Conservation (phyloP, 1,140 invertebrate genomes). For the Fopius arisanus region DNA sequence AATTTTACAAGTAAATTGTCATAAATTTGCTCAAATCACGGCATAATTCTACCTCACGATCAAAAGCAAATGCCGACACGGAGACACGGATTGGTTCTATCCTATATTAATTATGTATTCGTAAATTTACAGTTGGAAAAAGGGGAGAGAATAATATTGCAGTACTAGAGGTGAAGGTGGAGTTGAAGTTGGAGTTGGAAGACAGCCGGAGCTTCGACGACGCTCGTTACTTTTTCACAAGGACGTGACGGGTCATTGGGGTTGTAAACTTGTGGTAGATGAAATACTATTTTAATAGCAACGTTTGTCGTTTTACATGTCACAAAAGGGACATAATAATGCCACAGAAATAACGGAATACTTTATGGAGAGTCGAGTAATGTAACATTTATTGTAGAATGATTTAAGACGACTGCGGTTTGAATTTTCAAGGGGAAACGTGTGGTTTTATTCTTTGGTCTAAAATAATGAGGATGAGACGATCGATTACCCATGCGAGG, state of each 20-base stretch:
- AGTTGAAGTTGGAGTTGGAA: no score
- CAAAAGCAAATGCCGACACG: no score
- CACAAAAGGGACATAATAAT: conserved; percentile 5
- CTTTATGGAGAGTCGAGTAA: neutral
- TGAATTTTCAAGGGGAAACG: neutral
- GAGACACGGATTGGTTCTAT: no score
- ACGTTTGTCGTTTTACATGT: conserved; percentile 1
- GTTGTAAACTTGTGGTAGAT: neutral
- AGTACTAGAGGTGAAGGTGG: no score
- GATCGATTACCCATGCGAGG: neutral
- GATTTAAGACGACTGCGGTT: neutral
- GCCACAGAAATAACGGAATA: conserved; percentile 4
- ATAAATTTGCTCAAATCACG: no score
- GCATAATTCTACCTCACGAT: no score
- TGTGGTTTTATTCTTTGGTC: neutral
- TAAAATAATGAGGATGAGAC: neutral
- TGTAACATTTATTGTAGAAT: neutral
- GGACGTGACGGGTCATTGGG: neutral
- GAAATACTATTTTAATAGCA: neutral
- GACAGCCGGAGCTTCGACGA: neutral
- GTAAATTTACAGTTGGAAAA: neutral
- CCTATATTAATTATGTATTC: no score
- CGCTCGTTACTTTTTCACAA: neutral
- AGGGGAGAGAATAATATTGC: no score
- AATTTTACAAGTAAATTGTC: no score